These are phyloP conservation scores for Antennarius striatus DNA, from an alignment of 2,113 vertebrate species.

Conservation along the genomic window DNA sequence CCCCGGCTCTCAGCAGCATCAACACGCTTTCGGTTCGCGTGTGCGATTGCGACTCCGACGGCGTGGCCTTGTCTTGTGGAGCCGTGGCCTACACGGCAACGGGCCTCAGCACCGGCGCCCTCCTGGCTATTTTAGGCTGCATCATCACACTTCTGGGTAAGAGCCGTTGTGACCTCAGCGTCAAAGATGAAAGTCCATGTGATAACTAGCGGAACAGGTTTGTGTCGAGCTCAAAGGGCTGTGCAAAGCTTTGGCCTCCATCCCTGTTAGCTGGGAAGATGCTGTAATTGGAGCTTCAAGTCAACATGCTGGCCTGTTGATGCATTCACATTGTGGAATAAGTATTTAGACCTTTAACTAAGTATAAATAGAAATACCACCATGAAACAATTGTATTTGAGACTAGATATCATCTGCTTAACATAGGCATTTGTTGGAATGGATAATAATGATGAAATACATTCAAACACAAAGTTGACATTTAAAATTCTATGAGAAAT, in stretches of 20 bases:
- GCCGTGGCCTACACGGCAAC: constrained; percentile 89
- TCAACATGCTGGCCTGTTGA: neutral
- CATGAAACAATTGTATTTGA: too few species aligned
- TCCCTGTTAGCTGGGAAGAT: neutral
- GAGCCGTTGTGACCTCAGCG: constrained; percentile 31
- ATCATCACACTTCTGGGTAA: constrained; percentile 92
- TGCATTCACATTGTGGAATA: neutral
- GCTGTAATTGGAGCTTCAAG: too few species aligned
- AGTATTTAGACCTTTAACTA: neutral
- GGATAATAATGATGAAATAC: too few species aligned
- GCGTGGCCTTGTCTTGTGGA: constrained; percentile 88
- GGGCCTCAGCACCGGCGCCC: constrained; percentile 92
- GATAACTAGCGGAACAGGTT: neutral
- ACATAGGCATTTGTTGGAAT: too few species aligned
- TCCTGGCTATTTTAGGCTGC: constrained; percentile 93
- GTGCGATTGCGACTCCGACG: constrained; percentile 89
- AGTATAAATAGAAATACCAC: too few species aligned
- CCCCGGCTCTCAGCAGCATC: constrained; percentile 92
- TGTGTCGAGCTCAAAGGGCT: neutral
- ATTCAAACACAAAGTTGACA: too few species aligned
- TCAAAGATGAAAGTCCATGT: neutral
- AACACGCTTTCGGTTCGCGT: constrained; percentile 93
- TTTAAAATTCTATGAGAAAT: too few species aligned
- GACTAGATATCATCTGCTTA: too few species aligned
- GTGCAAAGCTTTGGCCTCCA: neutral